Percentiles rank a stretch among this genome's conserved stretches.
Evolutionary conservation across 1,140 invertebrate genomes (phyloP).

Genomic region (Hydropsyche tenuis): DNA sequence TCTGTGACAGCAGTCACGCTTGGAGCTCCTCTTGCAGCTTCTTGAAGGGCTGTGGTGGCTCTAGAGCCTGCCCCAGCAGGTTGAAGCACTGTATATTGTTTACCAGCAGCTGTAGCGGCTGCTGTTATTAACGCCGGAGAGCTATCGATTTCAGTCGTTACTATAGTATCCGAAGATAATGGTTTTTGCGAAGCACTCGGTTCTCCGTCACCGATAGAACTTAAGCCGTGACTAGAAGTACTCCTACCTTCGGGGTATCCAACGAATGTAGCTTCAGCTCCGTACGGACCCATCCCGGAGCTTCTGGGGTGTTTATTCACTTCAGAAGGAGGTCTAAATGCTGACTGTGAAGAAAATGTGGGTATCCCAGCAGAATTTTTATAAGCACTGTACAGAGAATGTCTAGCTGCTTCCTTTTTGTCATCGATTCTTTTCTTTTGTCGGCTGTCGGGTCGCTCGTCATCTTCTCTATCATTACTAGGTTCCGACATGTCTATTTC

Average conservation of each 20-base stretch:
- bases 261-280: constrained; percentile 69
- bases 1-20: constrained; percentile 70
- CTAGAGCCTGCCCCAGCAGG: constrained; percentile 78
- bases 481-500: constrained; percentile 80
- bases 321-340: constrained; percentile 75
- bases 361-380: constrained; percentile 63
- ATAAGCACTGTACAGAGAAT: constrained; percentile 60
- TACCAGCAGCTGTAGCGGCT: constrained; percentile 47
- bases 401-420: constrained; percentile 60
- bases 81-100: constrained; percentile 85
- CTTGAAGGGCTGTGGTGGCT: constrained; percentile 78
- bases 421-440: constrained; percentile 60
- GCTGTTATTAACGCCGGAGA: constrained; percentile 35
- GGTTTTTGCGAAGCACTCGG: constrained; percentile 54
- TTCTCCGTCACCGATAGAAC: constrained; percentile 37
- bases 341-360: constrained; percentile 73
- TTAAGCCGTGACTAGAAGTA: constrained; percentile 52
- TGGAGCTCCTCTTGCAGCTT: constrained; percentile 70
- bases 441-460: constrained; percentile 58
- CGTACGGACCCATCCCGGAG: constrained; percentile 64
- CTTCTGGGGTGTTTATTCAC: constrained; percentile 56
- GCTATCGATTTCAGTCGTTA: constrained; percentile 52
- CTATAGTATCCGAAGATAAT: constrained; percentile 52
- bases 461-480: constrained; percentile 59
- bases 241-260: constrained; percentile 57